Evolutionary conservation across 2,113 vertebrate genomes (phyloP).

Genomic region (Neogobius melanostomus): DNA sequence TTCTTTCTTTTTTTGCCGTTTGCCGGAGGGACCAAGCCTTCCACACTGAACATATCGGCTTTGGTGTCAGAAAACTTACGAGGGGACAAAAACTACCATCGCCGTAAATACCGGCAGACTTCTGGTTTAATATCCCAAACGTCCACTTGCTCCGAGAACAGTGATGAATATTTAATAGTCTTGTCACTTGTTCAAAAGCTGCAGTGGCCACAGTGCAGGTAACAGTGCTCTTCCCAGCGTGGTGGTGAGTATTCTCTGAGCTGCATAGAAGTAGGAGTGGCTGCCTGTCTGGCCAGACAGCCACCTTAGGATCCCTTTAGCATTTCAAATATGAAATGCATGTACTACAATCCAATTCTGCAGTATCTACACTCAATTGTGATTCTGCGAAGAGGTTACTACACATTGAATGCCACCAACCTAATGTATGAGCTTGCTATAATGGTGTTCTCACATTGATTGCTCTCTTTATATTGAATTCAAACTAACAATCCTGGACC

Average conservation of each 20-base stretch:
- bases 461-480: not conserved
- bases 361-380: no score
- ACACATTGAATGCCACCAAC: not conserved
- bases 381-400: not conserved
- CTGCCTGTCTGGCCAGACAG: no score
- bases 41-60: slow-evolving; percentile 56
- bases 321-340: no score
- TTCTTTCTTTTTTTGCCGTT: slow-evolving; percentile 53
- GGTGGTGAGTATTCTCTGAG: not conserved
- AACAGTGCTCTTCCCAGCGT: not conserved
- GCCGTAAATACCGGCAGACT: slow-evolving; percentile 52
- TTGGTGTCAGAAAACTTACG: slow-evolving; percentile 49
- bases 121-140: slow-evolving; percentile 54
- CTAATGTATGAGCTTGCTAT: not conserved
- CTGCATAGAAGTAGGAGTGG: no score
- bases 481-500: not conserved
- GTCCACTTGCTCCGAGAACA: slow-evolving; percentile 35
- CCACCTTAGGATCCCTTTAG: no score
- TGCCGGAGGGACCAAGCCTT: slow-evolving; percentile 46
- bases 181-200: slow-evolving; percentile 40
- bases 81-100: slow-evolving; percentile 42
- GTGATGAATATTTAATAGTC: slow-evolving; percentile 64
- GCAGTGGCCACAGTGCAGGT: slow-evolving; percentile 1
- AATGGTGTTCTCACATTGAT: not conserved
- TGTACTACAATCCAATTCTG: no score